phyloP scores from a whole-genome alignment of 2,888 invertebrate genomes.

The Chrysotoxum bicinctum region DNA sequence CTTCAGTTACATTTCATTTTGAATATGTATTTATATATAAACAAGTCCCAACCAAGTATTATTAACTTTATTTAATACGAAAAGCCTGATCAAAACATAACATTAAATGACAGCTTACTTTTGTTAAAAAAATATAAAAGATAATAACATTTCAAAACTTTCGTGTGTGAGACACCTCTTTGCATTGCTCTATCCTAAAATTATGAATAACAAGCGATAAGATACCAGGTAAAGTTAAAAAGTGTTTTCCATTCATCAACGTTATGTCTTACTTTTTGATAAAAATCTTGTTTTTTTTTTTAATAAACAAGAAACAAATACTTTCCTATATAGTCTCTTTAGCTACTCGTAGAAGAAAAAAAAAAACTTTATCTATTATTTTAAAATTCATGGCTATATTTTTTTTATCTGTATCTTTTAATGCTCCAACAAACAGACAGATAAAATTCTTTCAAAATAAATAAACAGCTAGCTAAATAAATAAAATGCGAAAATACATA shows the following conservation, averaged over 20 bases:
- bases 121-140: background rate
- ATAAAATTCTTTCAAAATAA: conserved; percentile 69
- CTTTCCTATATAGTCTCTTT: background rate
- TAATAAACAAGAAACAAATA: background rate
- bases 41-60: too few relatives aligned
- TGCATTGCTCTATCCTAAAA: background rate
- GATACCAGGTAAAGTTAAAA: background rate
- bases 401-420: conserved; percentile 39
- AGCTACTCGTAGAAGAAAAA: background rate
- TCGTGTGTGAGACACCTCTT: background rate
- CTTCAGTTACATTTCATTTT: too few relatives aligned
- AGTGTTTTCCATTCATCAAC: background rate
- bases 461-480: conserved; percentile 60
- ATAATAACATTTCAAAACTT: background rate
- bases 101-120: background rate
- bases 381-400: conserved; percentile 49
- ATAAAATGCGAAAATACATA: conserved; percentile 55
- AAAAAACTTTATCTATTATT: conserved; percentile 26
- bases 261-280: background rate
- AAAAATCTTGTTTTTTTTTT: background rate
- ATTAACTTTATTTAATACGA: background rate
- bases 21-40: too few relatives aligned
- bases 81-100: background rate
- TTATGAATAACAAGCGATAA: background rate
- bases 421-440: conserved; percentile 44